Evolutionary conservation across 92 coral and sea anemone species (phyloP), one percentile per base, ranked within the genome.

Genomic region (Porites cylindrica): DNA sequence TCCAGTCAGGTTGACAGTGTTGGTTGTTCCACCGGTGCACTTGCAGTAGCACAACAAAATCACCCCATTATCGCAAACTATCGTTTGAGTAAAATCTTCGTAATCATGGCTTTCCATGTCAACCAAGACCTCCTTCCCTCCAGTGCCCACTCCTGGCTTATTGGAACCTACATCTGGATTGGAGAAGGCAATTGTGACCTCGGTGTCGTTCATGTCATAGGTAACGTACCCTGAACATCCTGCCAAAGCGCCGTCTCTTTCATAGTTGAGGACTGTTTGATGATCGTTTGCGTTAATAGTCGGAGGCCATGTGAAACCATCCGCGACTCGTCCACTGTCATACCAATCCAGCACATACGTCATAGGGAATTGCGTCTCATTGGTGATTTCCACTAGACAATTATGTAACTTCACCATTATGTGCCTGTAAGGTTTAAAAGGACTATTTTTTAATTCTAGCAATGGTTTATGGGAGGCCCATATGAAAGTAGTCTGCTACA

Each of bases 171-270:
- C 47, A 43, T 5, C 0, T 62, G 94, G 94, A 74, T 91, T 91
- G 73, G 91, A 83, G 85, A 91, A 91, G 53, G 63, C 94, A 85
- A 91, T 82, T 20, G 94, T 88, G 67, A 88, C 67, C 58, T 52
- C 59, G 19, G 89, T 83, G 19, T 69, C 94, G 61, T 83, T 82
- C 20, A 91, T 81, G 20, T 73, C 63, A 60, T 91, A 91, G 65
- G 81, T 91, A 54, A 85, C 89, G 85, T 71, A 91, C 8, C 94
- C 94, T 58, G 91, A 88, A 76, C 94, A 91, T 32, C 94, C 94
- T 18, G 91, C 80, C 19, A 53, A 9, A n/a, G 86, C 53, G 77
- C 85, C 47, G 84, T 91, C 94, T 23, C 82, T 65, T 81, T 91
- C 94, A 70, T 91, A 91, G 74, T 61, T 91, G 43, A 77, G 91